Base-by-base conservation (phyloP, 2,113 vertebrate genomes). In the Spizaetus ornatus region DNA sequence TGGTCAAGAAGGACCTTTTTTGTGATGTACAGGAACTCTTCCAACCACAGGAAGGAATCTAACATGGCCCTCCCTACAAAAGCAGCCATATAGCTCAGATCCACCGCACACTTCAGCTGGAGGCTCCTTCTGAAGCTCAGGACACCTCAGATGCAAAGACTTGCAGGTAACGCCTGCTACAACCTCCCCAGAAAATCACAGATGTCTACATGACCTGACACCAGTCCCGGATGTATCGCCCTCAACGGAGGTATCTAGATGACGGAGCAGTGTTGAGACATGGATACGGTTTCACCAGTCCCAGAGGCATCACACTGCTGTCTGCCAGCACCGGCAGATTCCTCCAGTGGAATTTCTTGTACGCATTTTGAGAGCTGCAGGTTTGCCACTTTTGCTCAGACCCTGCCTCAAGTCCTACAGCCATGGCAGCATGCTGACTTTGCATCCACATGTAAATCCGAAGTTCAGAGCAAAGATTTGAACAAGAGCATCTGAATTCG, bases 41-140 rank as follows among this genome's bases (percentile, higher is more conserved):
- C 45, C 2, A 9, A 43, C 23, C 40, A 47, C 25, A 71, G 48
- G 10, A 36, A 52, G 2, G 1, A 34, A 82, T 22, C 86, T 27
- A 70, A 6, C 27, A 7, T 1, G 2, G 12, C 14, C 13, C 34
- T 55, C 6, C 1, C 3, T 3, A 21, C 10, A 4, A 11, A 11
- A 53, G 71, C 48, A 61, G 36, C 0, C 3, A 34, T 6, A 43
- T 2, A 56, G 66, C 66, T 80, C 79, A 36, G 67, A 73, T 18
- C 70, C 82, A 69, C 23, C 3, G 31, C 69, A 18, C 31, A 4
- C 36, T 9, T 11, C 80, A 62, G 63, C 50, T 26, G 53, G 61
- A 90, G 50, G 16, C 82, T 85, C 62, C 85, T 79, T 11, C 62
- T 9, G 16, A 69, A 73, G 42, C 42, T 88, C 69, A 58, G 79